Base-by-base conservation (phyloP, 35 echinoderm and acorn worm species). In the Stichopus chloronotus region DNA sequence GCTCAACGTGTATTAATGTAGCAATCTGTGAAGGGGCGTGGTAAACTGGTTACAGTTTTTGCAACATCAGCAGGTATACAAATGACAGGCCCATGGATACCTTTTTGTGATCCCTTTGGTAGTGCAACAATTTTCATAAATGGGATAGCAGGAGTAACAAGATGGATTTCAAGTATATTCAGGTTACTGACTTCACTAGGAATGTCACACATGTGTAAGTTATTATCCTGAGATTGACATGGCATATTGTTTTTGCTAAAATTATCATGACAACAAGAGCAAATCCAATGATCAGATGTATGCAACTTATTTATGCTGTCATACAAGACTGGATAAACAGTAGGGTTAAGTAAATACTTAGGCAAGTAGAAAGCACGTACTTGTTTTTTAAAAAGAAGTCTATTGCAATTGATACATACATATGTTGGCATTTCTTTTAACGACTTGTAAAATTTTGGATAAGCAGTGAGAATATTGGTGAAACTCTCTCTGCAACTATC, bases 51-150 rank as follows among this genome's bases (percentile, higher is more conserved):
- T 8, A 91, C 91, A 90, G 94, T 90, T 58, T 93, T 55, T 19
- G 52, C 9, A 12, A 74, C 16, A 87, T 96, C 83, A 0, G 92
- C 78, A 79, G 93, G 88, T 8, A 96, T 92, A 93, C 95, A 96
- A 23, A 94, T 82, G 58, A 93, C 87, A 19, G 87, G 92, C 71
- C 92, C 95, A 86, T 86, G 56, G 19, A 96, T 93, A 52, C 92
- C 87, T 12, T 90, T 94, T 30, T 91, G 95, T 5, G 54, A 59
- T 25, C 92, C 79, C 87, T 88, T 93, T 11, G 88, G 78, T 21
- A 96, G 69, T 43, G 61, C 24, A 6, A 93, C 54, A 14, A 94
- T 86, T 84, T 93, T 91, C 79, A 94, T 93, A 59, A 96, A 94
- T 52, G 89, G 78, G 25, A 94, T 94, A 21, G 78, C 63, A 21